Evolutionary conservation across 1,140 invertebrate genomes (phyloP).

Genomic region (Vanessa atalanta): DNA sequence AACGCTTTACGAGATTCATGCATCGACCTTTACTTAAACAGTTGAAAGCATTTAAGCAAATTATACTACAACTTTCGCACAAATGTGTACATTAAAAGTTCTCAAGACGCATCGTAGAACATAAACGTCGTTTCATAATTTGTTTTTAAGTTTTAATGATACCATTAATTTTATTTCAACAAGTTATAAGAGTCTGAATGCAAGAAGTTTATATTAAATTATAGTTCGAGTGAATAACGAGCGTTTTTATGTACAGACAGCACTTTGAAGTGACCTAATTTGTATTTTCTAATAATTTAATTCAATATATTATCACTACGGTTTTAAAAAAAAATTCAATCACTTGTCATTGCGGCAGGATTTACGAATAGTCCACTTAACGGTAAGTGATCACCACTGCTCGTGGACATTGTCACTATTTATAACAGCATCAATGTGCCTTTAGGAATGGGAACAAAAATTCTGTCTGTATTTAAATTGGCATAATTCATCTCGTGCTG

Average conservation of each 20-base stretch:
- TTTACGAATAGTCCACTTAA: no score
- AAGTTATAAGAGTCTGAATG: neutral
- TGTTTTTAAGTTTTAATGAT: constrained; percentile 22
- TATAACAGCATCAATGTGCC: no score
- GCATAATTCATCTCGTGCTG: no score
- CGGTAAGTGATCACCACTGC: no score
- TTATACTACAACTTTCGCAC: constrained; percentile 23
- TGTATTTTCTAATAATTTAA: no score
- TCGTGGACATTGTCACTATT: no score
- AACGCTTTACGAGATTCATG: constrained; percentile 20
- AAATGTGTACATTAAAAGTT: constrained; percentile 26
- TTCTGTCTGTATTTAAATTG: no score
- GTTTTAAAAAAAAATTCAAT: no score
- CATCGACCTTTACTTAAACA: constrained; percentile 21
- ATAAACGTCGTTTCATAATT: constrained; percentile 13
- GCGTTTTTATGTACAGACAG: neutral
- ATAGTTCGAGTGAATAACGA: neutral
- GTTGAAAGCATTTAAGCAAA: constrained; percentile 23
- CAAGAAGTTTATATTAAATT: neutral
- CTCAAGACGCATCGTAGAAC: constrained; percentile 11
- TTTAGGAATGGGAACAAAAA: no score
- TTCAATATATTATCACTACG: no score
- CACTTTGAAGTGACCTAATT: no score
- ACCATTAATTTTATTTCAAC: constrained; percentile 12
- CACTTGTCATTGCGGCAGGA: no score